A percentile compares a stretch with the other conserved stretches of the same genome.
Evolutionary conservation across 2,888 invertebrate species (phyloP).

Genomic region (Sussaba pulchella): DNA sequence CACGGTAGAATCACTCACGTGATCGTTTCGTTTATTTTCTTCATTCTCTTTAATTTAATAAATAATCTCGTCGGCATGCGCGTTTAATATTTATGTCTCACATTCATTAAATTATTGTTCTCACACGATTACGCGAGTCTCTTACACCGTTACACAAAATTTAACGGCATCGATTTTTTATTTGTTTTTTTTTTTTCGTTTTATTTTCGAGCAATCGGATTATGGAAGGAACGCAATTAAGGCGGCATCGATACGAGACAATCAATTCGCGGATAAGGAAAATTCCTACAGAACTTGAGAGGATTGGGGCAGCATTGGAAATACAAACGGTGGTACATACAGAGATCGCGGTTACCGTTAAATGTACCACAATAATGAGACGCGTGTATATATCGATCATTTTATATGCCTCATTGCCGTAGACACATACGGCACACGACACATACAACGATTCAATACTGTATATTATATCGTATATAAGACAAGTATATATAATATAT

Average conservation of each 20-base stretch:
- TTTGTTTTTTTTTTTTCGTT: conserved; percentile 6
- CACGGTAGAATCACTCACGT: too few species aligned
- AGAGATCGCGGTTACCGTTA: conserved; percentile 46
- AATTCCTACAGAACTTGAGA: conserved; percentile 12
- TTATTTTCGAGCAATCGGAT: conserved; percentile 32
- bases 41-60: too few species aligned
- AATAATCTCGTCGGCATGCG: conserved; percentile 19
- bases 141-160: background rate
- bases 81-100: conserved; percentile 23
- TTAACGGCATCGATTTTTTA: background rate
- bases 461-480: conserved; percentile 64
- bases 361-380: conserved; percentile 39
- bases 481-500: conserved; percentile 64
- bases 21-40: too few species aligned
- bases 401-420: conserved; percentile 18
- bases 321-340: conserved; percentile 52
- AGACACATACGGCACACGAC: conserved; percentile 45
- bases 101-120: conserved; percentile 57
- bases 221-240: conserved; percentile 63
- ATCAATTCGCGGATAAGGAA: conserved; percentile 22
- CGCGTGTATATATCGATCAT: conserved; percentile 55
- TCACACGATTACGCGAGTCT: conserved; percentile 41
- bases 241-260: conserved; percentile 44
- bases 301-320: background rate
- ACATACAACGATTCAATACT: conserved; percentile 52